Base-by-base conservation (phyloP, 2,888 invertebrate species). In the Megamerina dolium region DNA sequence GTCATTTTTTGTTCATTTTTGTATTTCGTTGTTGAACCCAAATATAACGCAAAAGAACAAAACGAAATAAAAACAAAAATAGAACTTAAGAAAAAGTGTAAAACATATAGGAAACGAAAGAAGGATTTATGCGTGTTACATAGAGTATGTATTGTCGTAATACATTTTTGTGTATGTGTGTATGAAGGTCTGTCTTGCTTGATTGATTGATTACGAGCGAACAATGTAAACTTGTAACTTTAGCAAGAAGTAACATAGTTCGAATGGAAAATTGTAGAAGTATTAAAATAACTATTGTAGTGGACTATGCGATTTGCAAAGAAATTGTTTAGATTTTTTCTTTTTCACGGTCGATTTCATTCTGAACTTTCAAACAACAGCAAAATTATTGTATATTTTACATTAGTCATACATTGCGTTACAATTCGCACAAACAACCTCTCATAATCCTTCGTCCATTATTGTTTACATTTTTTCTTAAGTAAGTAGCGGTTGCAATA, bases 311-410 rank as follows among this genome's bases (percentile, higher is more conserved):
- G 10, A 18, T 3, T 19, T 10, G 5, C 9, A 34, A 31, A 4
- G 31, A 55, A 54, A 56, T 61, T 71, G 70, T 64, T 70, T 63
- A 70, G 71, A 71, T 71, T 71, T 71, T 71, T 71, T 71, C 70
- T 69, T 70, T 70, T 67, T 66, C 61, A 61, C 56, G 68, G 66
- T 60, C 71, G 71, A 68, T 69, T 23, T n/a, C n/a, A n/a, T n/a
- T n/a, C n/a, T n/a, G n/a, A n/a, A n/a, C n/a, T n/a, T n/a, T n/a
- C n/a, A n/a, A n/a, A n/a, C n/a, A n/a, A n/a, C n/a, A n/a, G n/a
- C n/a, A n/a, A n/a, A n/a, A n/a, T n/a, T n/a, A n/a, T n/a, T n/a
- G n/a, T n/a, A n/a, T n/a, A n/a, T n/a, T n/a, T n/a, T 14, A n/a
- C 54, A 44, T 48, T n/a, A n/a, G n/a, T n/a, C n/a, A n/a, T n/a